Base-by-base conservation (phyloP, 2,113 vertebrate species). In the Nycticebus coucang region DNA sequence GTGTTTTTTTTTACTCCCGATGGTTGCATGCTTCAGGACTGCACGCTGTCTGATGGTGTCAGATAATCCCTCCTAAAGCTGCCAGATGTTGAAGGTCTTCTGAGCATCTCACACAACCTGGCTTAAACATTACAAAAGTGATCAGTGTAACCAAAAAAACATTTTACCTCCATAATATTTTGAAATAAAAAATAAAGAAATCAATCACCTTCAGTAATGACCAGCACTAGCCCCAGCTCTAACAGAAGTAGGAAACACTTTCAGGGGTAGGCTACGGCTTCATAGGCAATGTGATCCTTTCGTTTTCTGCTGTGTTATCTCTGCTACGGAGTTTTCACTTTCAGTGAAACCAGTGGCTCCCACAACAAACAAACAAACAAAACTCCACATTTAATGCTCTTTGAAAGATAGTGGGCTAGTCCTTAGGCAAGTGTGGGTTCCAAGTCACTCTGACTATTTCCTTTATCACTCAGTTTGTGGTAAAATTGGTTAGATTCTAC, bases 21-120 rank as follows among this genome's bases (percentile, higher is more conserved):
- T 78, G n/a, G 75, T 50, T n/a, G 10, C 22, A 60, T 82, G 35
- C 19, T 85, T 74, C 45, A 82, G 45, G 2, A 14, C 45, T 50
- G 45, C 45, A 50, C 45, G 1, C 45, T 50, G 45, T 50, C 45
- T 50, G 45, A 10, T 10, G 8, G 45, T 50, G 45, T 50, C 45
- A 50, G 45, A 50, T 50, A 98, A 98, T 95, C 62, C 71, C 91
- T 95, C 83, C 4, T 83, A 77, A 92, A 96, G 53, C 35, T 96
- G 81, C 88, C 69, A 77, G 93, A 95, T 93, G 55, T 21, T 95
- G 81, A 96, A 96, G 82, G 72, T 93, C 62, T 98, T 97, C 89
- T 71, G 60, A 74, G 59, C 89, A 96, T 97, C 98, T 98, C 94
- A 97, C 53, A 96, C 77, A 97, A 97, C 45, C 45, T 50, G 45